Base-by-base conservation (phyloP, 1,140 invertebrate genomes). In the Triops cancriformis region DNA sequence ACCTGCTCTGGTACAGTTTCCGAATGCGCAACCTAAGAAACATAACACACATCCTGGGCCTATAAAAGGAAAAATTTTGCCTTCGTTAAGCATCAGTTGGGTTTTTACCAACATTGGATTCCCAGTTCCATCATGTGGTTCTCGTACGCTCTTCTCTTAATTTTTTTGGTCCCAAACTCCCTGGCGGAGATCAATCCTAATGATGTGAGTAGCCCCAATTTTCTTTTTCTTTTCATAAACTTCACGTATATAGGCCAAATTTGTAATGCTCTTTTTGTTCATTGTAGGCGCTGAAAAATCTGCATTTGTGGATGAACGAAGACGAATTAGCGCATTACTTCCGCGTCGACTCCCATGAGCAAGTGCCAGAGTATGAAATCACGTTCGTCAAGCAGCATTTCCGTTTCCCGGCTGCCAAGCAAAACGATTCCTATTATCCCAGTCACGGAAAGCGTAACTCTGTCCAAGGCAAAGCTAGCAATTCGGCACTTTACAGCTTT, bases 281-380 rank as follows among this genome's bases (percentile, higher is more conserved):
- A 23, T 18, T 14, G 10, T 64, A 64, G 51, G 51, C 23, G n/a
- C 23, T 64, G 51, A 64, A 64, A 23, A 64, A 64, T 64, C 23
- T 64, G 51, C 51, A 64, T 64, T 64, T 64, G 23, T n/a, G 51
- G 51, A 64, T 64, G 51, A 64, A 64, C 23, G 51, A 23, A 64
- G 51, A 64, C 51, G 51, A 64, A 64, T 64, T 64, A 64, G 51
- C 51, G 51, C 51, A 64, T 64, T 64, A 64, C 51, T 64, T 64
- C 51, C 51, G 51, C 51, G 14, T 64, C 51, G 51, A 64, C 51
- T 23, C n/a, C 10, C 51, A 64, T 64, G n/a, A 64, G 51, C 51
- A 64, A 64, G 51, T 64, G n/a, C 51, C 51, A 18, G 51, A 64
- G 51, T 64, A 64, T 18, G 51, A 64, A 64, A 64, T 64, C 18